Base-by-base conservation (phyloP, 2,797 vertebrate species). In the Apodemus agrarius region DNA sequence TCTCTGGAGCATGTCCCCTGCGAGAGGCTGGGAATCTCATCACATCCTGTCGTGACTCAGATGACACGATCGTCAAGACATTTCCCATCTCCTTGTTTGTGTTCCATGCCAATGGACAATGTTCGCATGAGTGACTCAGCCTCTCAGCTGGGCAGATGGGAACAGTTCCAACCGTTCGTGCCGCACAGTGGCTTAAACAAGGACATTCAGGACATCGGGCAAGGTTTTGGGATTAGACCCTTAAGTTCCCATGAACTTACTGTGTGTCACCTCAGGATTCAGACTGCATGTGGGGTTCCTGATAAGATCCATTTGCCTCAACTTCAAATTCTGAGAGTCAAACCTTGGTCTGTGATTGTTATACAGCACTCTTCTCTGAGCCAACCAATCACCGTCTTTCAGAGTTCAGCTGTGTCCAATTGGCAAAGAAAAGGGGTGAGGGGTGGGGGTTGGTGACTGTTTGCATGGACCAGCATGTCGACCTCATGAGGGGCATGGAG, bases 251-350 rank as follows among this genome's bases (percentile, higher is more conserved):
- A 26, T 21, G 63, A 89, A 54, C 22, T 67, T 59, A 74, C 69
- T 61, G 3, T 26, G 16, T 67, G 43, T 95, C 82, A 92, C 92
- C 65, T 49, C 54, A 82, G 37, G 81, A 65, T 69, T 87, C 79
- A 86, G 54, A 90, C 43, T 12, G 19, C 11, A 2, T 83, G 57
- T 89, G 59, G 43, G 52, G 69, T 88, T 86, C 82, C 82, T 49
- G 82, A 95, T 92, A 92, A 97, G 54, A 67, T 86, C 80, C 21
- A 19, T 22, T 31, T 63, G 74, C 16, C 59, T 54, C 57, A 52
- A 17, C 57, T 79, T 61, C 34, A 43, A 52, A 83, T 40, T 67
- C 75, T n/a, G 19, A 86, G 37, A 61, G 75, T n/a, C 88, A 92
- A 82, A 72, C 29, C 59, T 74, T 74, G 67, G 14, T 19, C 52